Evolutionary conservation across 2,888 invertebrate species (phyloP), one percentile per base, ranked within the genome.

Genomic region (Polymixis flavicincta): DNA sequence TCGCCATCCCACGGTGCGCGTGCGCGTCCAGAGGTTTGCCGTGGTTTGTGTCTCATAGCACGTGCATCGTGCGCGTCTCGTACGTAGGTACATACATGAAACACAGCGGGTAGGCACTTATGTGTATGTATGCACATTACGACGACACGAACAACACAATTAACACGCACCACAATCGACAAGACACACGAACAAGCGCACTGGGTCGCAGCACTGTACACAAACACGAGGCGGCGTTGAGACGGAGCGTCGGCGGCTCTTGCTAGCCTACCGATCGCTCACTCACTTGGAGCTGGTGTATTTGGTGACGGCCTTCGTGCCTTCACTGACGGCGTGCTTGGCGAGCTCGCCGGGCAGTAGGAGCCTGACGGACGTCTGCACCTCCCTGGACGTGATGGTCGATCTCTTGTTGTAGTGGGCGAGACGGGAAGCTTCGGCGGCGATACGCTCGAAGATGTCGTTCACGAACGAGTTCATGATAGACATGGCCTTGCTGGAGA

Each of bases 391-490:
- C 6, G 97, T 97, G 92, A 98, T 97, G 14, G 97, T 98, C 2
- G 97, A 97, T 1, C 97, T 93, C 92, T 97, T 97, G 93, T 97
- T 97, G 95, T 97, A 97, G 88, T 97, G 97, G 48, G 97, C 97
- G 85, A 98, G 92, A 76, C 97, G 96, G 6, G 97, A 97, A 4
- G 97, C 96, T 89, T 97, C 97, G 5, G 97, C 96, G 54, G 97
- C 97, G 90, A 98, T 97, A 59, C 97, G 96, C 91, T 98, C 97
- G 90, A 98, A 98, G 74, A 98, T 97, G 90, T 98, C 98, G 91
- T 97, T 98, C 65, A 98, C 97, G 90, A 98, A 98, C 82, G 97
- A 97, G 94, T 97, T 97, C 97, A 98, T 97, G 92, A 97, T 97
- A 81, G 96, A 97, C 97, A 97, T 98, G 32, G 97, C 97, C 92